Evolutionary conservation across 2,113 vertebrate species (phyloP).

Genomic region (Salminus brasiliensis): DNA sequence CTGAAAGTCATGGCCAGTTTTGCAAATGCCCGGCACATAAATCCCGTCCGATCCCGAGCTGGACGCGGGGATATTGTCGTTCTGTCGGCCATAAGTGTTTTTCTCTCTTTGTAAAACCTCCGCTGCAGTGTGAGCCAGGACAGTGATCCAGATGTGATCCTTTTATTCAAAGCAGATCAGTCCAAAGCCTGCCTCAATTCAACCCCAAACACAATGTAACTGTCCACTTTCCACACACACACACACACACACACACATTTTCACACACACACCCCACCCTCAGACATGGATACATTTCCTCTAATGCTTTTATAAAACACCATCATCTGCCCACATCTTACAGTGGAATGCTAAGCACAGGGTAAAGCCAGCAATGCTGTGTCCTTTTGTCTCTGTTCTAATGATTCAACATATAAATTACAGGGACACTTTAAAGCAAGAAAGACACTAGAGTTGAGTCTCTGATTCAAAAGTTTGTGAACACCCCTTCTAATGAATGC

Average conservation of each 20-base stretch:
- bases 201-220: neutral
- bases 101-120: neutral
- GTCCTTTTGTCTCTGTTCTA: neutral
- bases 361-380: neutral
- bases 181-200: neutral
- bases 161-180: neutral
- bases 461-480: no score
- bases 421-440: no score
- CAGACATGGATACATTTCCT: neutral
- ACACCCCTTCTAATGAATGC: no score
- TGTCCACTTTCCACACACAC: neutral
- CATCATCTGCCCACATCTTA: neutral
- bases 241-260: no score
- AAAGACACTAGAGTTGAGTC: no score
- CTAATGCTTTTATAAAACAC: neutral
- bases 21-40: neutral
- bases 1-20: neutral
- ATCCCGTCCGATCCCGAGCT: neutral
- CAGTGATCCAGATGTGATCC: conserved; percentile 7
- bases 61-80: neutral
- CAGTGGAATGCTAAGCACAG: neutral
- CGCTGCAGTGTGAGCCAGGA: neutral
- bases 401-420: neutral
- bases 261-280: no score
- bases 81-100: neutral